Base-by-base conservation (phyloP, 2,888 invertebrate species). In the Perizoma affinitatum region DNA sequence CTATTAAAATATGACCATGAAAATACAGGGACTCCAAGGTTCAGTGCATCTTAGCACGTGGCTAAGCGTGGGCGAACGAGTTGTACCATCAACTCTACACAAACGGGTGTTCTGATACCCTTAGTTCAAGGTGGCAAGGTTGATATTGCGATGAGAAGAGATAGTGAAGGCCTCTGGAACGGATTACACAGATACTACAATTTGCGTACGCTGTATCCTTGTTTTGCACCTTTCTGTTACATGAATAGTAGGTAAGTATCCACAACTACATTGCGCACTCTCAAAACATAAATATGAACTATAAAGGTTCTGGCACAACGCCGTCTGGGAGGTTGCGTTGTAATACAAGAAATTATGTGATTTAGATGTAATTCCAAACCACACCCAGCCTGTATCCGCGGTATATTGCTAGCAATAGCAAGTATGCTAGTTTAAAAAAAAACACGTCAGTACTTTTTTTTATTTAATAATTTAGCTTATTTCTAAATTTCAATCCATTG, bases 21-120 rank as follows among this genome's bases (percentile, higher is more conserved):
- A 65, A 67, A 64, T 61, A 68, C 60, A 57, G 69, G 69, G 64
- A 68, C 61, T 53, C 54, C 62, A 67, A 57, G 71, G 72, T 70
- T 73, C 72, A 69, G 71, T 76, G 76, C 75, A 79, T 76, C 75
- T 69, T 67, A 80, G 81, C 83, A 81, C 81, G 84, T 83, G 81
- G 76, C 68, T 40, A 42, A 41, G 83, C 84, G 89, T 89, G 84
- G 89, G 89, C 78, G 88, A 81, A 87, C 88, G 66, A 79, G 87
- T 66, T 65, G 66, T 70, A 66, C 63, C 60, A 66, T 63, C 62
- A 67, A 65, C 69, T 63, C 51, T 54, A 49, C 42, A 53, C 46
- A 36, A 42, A 33, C 22, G 22, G 22, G 5, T 43, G 45, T 45
- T 8, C 40, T 41, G n/a, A 41, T 41, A 33, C 10, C 58, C 61